Percentiles rank a stretch among this genome's conserved stretches.
Evolutionary conservation across 2,888 invertebrate species (phyloP).

Genomic region (Tenthredo mesomela): DNA sequence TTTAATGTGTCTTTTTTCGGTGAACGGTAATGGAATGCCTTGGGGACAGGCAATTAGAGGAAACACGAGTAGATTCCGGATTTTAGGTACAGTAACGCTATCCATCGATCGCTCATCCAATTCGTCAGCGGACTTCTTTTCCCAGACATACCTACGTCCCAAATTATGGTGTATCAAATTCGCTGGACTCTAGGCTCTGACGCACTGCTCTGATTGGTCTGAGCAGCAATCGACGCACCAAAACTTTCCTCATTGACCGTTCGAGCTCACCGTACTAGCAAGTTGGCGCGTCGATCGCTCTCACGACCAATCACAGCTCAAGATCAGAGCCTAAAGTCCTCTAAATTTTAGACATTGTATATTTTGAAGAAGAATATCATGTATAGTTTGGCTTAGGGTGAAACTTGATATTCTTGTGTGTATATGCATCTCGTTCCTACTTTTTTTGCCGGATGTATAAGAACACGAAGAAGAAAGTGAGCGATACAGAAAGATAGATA

Average conservation of each 20-base stretch:
- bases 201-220: not conserved
- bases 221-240: not conserved
- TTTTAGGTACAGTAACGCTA: not conserved
- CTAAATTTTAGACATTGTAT: not conserved
- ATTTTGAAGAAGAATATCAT: not conserved
- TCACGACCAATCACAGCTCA: not conserved
- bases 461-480: not conserved
- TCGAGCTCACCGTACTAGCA: not conserved
- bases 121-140: not conserved
- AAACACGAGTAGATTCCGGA: conserved; percentile 1
- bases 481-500: too few relatives aligned
- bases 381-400: not conserved
- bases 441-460: conserved; percentile 2
- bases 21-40: conserved; percentile 21
- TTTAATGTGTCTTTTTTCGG: not conserved
- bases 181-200: not conserved
- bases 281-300: not conserved
- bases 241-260: not conserved
- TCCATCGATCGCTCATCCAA: not conserved
- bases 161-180: not conserved
- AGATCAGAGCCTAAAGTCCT: not conserved
- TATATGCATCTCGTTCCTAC: not conserved
- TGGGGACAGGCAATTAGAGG: not conserved
- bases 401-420: not conserved
- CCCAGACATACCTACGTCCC: not conserved